A percentile compares a stretch with the other conserved stretches of the same genome.
phyloP scores from a whole-genome alignment of 2,888 invertebrate genomes.

The Acrocera orbiculus region DNA sequence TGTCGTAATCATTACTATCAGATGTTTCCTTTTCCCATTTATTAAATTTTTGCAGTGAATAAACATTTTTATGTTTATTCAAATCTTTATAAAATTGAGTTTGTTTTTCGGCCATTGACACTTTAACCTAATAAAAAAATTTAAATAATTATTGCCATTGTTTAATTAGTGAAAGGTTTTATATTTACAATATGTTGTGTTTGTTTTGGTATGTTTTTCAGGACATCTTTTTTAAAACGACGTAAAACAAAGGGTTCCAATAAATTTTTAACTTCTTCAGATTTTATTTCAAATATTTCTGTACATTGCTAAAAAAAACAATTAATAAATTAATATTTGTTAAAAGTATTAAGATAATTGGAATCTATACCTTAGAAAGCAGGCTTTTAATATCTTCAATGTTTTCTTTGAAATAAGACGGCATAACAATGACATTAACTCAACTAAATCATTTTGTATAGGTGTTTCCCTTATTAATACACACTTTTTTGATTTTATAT shows the following conservation, averaged over 20 bases:
- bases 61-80: constrained; percentile 46
- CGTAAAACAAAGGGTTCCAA: constrained; percentile 91
- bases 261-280: constrained; percentile 83
- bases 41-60: too few species aligned
- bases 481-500: constrained; percentile 72
- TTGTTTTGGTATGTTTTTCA: constrained; percentile 72
- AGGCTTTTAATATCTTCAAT: constrained; percentile 72
- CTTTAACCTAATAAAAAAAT: too few species aligned
- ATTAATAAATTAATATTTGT: constrained; percentile 13
- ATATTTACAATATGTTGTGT: constrained; percentile 47
- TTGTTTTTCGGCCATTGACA: constrained; percentile 56
- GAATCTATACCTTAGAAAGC: constrained; percentile 65
- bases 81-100: constrained; percentile 55
- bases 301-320: constrained; percentile 36
- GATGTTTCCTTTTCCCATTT: too few species aligned
- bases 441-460: constrained; percentile 86
- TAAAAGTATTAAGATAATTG: too few species aligned
- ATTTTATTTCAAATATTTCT: constrained; percentile 75
- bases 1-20: too few species aligned
- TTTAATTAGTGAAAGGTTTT: too few species aligned
- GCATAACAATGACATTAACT: constrained; percentile 91
- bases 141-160: too few species aligned
- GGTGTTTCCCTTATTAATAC: constrained; percentile 90
- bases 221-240: constrained; percentile 70
- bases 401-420: constrained; percentile 78